These are phyloP conservation scores for Polyommatus iphigenia DNA, from an alignment of 2,888 invertebrate genomes.

Conservation along the genomic window DNA sequence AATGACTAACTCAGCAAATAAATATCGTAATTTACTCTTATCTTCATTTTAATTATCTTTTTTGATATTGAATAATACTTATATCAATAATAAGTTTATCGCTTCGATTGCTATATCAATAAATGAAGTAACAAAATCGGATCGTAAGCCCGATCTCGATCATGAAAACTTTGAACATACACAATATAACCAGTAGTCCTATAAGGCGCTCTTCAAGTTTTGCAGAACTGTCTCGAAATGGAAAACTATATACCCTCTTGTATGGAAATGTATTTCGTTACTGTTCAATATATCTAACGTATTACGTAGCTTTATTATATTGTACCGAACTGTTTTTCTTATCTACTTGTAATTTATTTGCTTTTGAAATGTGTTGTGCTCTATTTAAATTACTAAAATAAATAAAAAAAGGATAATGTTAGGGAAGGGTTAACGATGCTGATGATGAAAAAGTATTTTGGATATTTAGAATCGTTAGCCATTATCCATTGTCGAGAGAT, in stretches of 20 bases:
- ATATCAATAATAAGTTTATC: not conserved
- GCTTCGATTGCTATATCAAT: constrained; percentile 2
- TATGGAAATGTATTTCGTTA: constrained; percentile 1
- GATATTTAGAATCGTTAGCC: not conserved
- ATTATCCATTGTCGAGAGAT: constrained; percentile 16
- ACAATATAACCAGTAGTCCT: constrained; percentile 1
- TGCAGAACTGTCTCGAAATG: not conserved
- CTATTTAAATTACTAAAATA: not conserved
- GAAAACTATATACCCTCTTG: not conserved
- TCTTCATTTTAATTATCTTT: not conserved
- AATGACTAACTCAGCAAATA: not conserved
- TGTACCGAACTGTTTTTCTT: not conserved
- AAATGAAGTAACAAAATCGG: constrained; percentile 1
- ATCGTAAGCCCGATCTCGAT: constrained; percentile 3
- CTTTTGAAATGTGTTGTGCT: not conserved
- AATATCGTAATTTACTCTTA: not conserved
- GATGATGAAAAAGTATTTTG: not conserved
- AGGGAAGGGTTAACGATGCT: not conserved
- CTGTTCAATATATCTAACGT: not conserved
- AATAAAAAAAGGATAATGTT: not conserved
- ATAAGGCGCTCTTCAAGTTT: not conserved
- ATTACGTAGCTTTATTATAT: not conserved
- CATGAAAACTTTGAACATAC: constrained; percentile 1
- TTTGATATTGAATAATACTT: not conserved
- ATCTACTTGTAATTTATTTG: not conserved